These are phyloP conservation scores for Ceratosolen fusciceps DNA, from an alignment of 1,140 invertebrate species.

Conservation along the genomic window DNA sequence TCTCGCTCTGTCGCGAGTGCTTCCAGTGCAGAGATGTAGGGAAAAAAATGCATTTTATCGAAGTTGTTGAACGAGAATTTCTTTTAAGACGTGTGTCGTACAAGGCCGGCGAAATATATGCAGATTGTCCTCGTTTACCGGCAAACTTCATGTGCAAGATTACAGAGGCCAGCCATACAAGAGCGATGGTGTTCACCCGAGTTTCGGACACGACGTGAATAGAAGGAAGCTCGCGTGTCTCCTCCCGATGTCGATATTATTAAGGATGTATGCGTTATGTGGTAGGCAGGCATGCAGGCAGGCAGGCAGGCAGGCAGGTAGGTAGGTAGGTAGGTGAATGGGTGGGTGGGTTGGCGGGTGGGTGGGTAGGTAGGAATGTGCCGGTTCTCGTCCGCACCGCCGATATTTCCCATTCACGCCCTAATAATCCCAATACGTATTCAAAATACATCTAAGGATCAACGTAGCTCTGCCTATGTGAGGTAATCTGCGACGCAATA, in stretches of 20 bases:
- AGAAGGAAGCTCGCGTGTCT: conserved; percentile 23
- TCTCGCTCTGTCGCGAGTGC: too few relatives aligned
- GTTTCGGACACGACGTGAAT: neutral
- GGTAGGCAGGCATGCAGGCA: too few relatives aligned
- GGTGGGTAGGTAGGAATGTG: neutral
- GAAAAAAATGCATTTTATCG: too few relatives aligned
- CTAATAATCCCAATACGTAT: neutral
- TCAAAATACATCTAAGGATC: neutral
- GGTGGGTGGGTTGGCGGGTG: too few relatives aligned
- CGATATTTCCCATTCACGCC: neutral
- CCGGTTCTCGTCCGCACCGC: neutral
- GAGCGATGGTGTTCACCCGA: neutral
- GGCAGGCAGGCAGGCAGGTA: too few relatives aligned
- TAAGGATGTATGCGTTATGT: too few relatives aligned
- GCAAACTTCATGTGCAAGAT: neutral
- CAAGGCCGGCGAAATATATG: neutral
- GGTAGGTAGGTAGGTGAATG: too few relatives aligned
- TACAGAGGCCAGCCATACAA: neutral
- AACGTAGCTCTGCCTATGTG: too few relatives aligned
- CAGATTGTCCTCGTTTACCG: neutral
- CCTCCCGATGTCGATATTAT: conserved; percentile 19
- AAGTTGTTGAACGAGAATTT: conserved; percentile 51
- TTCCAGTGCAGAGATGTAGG: too few relatives aligned
- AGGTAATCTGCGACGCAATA: too few relatives aligned
- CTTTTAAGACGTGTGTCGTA: conserved; percentile 16